Evolutionary conservation across 2,797 vertebrate species (phyloP).

Genomic region (Astyanax mexicanus): DNA sequence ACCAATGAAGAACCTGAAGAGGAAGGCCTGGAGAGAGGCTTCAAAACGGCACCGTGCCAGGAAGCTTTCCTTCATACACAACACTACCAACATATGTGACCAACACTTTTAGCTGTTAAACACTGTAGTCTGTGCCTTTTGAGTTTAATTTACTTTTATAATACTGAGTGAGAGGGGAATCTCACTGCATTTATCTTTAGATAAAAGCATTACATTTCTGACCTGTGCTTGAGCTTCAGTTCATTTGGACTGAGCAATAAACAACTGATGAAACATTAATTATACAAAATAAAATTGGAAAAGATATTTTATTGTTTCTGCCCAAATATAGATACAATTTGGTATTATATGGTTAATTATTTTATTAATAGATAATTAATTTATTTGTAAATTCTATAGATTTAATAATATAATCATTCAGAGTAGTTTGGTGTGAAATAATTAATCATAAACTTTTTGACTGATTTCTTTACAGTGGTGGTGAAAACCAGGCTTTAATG

Average conservation of each 20-base stretch:
- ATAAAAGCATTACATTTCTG: background rate
- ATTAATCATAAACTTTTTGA: too few relatives aligned
- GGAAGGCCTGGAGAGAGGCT: slow-evolving; percentile 77
- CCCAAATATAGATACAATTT: too few relatives aligned
- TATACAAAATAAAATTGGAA: background rate
- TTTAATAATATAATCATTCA: too few relatives aligned
- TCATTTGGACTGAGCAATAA: background rate
- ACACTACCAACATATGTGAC: slow-evolving; percentile 21
- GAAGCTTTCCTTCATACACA: slow-evolving; percentile 53
- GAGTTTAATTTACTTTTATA: too few relatives aligned
- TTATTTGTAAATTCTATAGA: too few relatives aligned
- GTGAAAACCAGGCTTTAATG: too few relatives aligned
- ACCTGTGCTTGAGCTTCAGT: too few relatives aligned
- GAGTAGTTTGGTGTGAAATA: too few relatives aligned
- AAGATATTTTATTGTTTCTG: too few relatives aligned
- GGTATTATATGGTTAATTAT: too few relatives aligned
- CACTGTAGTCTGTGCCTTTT: background rate
- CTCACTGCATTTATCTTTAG: background rate
- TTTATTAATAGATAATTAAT: too few relatives aligned
- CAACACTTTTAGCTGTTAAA: background rate
- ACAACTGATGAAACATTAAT: background rate
- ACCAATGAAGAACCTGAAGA: slow-evolving; percentile 72
- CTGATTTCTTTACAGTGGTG: too few relatives aligned
- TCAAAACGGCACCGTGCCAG: slow-evolving; percentile 74
- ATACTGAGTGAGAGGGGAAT: slow-evolving; percentile 3